Conservation (phyloP, 2,113 vertebrate species). For the Onychostoma macrolepis region DNA sequence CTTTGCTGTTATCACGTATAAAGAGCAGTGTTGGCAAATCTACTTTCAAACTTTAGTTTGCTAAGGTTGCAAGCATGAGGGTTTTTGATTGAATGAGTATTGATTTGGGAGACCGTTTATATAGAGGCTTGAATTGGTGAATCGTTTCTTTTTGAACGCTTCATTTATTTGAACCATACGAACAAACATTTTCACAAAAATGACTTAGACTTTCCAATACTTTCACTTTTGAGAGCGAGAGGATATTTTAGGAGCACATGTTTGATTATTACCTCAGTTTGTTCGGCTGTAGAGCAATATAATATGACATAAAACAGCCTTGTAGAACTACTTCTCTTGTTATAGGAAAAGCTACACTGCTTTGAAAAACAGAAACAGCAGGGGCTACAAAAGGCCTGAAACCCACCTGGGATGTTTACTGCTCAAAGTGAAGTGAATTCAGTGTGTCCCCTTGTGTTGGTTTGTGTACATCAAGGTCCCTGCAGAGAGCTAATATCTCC, state of each 20-base stretch:
- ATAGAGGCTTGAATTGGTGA: background rate
- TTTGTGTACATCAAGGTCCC: conserved; percentile 6
- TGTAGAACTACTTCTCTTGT: background rate
- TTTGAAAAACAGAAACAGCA: background rate
- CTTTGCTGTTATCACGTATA: too few species aligned
- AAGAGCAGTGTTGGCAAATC: too few species aligned
- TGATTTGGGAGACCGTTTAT: background rate
- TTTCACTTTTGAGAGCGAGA: background rate
- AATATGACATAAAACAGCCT: background rate
- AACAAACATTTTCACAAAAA: background rate
- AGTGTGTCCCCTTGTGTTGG: background rate
- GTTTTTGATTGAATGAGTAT: too few species aligned
- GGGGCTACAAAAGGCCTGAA: background rate
- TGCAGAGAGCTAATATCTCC: background rate
- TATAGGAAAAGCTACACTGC: background rate
- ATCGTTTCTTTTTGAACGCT: background rate
- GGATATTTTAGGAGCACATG: background rate
- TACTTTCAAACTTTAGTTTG: too few species aligned
- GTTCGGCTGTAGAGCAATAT: background rate
- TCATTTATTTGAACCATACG: background rate
- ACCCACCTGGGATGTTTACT: background rate
- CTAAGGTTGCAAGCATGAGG: too few species aligned
- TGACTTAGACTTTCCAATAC: background rate
- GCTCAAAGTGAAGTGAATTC: background rate
- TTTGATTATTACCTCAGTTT: background rate